Evolutionary conservation across 2,888 invertebrate genomes (phyloP), one percentile per base, ranked within the genome.

Genomic region (Cheilosia soror): DNA sequence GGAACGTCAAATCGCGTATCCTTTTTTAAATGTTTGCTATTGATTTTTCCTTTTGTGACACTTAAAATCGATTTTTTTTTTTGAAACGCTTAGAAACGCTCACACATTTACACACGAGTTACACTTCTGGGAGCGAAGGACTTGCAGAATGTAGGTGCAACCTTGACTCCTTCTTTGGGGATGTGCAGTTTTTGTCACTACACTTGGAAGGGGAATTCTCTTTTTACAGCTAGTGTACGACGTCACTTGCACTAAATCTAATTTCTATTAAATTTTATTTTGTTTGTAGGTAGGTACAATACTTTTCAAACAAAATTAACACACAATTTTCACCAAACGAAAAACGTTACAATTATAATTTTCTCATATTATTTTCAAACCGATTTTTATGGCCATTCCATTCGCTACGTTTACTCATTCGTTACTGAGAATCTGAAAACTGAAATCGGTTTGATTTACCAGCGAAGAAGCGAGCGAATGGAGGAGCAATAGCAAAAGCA

Each of bases 121-220:
- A 62, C 55, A 76, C 75, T 72, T 71, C 49, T 65, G 55, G 65
- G 79, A 76, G 65, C 47, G 80, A 84, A 80, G 79, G 79, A 84
- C 84, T 75, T 80, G 80, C 79, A 80, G 84, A 66, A 84, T 69
- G 76, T 65, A 58, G 66, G 69, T n/a, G 42, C 66, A 84, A 79
- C 84, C 84, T 84, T 84, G 84, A 84, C 79, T 75, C 82, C 80
- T 68, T 42, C 60, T 66, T 47, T 15, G 69, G 65, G 63, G 57
- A 15, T 62, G 57, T 76, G 75, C 37, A 65, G 65, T 68, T 62
- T 9, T 37, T 69, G 55, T 73, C 58, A 51, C 49, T 33, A 57
- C 66, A 44, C 58, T 71, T 55, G 31, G 44, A 15, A 47, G 31
- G 62, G 60, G 20, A 33, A 27, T 62, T 53, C 44, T 20, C 44